Conservation (phyloP, 2,888 invertebrate species). For the Acrobasis suavella region DNA sequence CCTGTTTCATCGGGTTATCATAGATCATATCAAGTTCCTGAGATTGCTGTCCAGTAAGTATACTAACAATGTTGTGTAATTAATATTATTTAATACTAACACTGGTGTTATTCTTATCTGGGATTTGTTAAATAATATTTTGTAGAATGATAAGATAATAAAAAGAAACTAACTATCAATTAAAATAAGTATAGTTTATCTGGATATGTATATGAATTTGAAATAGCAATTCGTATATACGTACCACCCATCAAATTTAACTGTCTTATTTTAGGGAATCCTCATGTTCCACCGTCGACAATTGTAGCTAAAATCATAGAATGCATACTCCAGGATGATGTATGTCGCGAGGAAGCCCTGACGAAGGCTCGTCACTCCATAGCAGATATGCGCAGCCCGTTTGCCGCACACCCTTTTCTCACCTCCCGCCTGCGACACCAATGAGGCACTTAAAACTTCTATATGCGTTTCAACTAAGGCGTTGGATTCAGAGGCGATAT, state of each 20-base stretch:
- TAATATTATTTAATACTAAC: constrained; percentile 14
- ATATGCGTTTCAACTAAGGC: no score
- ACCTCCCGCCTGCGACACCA: constrained; percentile 49
- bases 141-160: no score
- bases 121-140: neutral
- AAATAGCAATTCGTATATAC: no score
- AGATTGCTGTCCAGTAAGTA: constrained; percentile 80
- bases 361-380: constrained; percentile 72
- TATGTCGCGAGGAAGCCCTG: constrained; percentile 71
- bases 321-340: constrained; percentile 84
- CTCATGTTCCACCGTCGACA: constrained; percentile 89
- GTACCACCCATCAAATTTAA: neutral
- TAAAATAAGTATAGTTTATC: no score
- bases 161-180: no score
- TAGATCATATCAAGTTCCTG: constrained; percentile 71
- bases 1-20: constrained; percentile 63
- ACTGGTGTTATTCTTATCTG: neutral
- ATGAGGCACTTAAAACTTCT: constrained; percentile 30
- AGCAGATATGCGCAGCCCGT: constrained; percentile 66
- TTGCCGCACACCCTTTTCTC: constrained; percentile 55
- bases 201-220: no score
- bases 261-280: constrained; percentile 80
- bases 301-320: constrained; percentile 92
- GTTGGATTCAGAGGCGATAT: no score
- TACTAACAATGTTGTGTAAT: constrained; percentile 33